phyloP scores from a whole-genome alignment of 2,888 invertebrate genomes.

The Mythimna vitellina region DNA sequence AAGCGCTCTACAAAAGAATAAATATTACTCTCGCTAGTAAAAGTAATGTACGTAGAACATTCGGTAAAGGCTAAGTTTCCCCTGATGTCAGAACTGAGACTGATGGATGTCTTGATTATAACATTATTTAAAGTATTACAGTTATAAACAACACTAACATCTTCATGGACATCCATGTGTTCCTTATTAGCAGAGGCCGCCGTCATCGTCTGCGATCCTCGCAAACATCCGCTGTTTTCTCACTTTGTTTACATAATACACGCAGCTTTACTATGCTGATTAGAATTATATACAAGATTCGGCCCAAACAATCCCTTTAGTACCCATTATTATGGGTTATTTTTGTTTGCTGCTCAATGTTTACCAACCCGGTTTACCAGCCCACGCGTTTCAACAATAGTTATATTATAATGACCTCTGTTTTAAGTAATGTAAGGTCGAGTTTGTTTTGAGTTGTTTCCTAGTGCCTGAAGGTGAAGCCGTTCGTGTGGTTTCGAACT shows the following conservation, averaged over 20 bases:
- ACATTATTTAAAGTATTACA: conserved; percentile 17
- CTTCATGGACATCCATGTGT: conserved; percentile 37
- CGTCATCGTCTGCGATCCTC: conserved; percentile 16
- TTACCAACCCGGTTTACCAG: conserved; percentile 26
- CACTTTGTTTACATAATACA: conserved; percentile 49
- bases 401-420: conserved; percentile 48
- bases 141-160: conserved; percentile 9
- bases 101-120: not conserved
- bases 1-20: conserved; percentile 9
- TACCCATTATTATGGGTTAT: conserved; percentile 24
- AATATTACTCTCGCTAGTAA: not conserved
- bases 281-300: conserved; percentile 37
- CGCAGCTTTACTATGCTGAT: conserved; percentile 33
- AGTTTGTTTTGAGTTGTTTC: conserved; percentile 50
- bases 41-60: not conserved
- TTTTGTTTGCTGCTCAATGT: conserved; percentile 46
- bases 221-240: conserved; percentile 58
- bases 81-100: not conserved
- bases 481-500: conserved; percentile 35
- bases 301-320: conserved; percentile 36
- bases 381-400: conserved; percentile 34
- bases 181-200: conserved; percentile 7
- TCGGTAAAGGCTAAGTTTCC: not conserved
- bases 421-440: conserved; percentile 40
- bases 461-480: conserved; percentile 53